Percentiles rank a stretch among this genome's conserved stretches.
phyloP scores from a whole-genome alignment of 1,140 invertebrate genomes.

The Cataglyphis hispanica region DNA sequence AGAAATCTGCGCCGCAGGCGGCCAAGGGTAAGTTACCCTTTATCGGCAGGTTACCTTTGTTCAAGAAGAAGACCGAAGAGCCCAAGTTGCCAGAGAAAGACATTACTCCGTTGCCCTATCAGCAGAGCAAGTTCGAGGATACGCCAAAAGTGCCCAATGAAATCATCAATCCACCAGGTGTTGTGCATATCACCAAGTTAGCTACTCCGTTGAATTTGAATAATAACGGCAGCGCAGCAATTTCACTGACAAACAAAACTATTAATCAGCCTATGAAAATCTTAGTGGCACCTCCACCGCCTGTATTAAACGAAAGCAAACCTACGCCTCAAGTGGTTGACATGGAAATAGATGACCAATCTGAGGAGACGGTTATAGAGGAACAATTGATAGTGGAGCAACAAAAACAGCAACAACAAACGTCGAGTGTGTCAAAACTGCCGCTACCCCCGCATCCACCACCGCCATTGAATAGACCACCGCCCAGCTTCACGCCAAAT shows the following conservation, averaged over 20 bases:
- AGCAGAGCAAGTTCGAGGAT: constrained; percentile 84
- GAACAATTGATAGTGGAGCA: constrained; percentile 76
- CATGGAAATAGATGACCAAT: constrained; percentile 86
- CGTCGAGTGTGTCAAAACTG: constrained; percentile 63
- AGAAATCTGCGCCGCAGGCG: constrained; percentile 74
- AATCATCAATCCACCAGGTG: constrained; percentile 86
- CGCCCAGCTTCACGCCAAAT: constrained; percentile 61
- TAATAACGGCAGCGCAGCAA: constrained; percentile 52
- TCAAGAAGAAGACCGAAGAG: constrained; percentile 88
- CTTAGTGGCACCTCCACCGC: constrained; percentile 83
- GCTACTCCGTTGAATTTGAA: constrained; percentile 81
- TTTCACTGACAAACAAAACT: not conserved
- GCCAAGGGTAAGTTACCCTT: constrained; percentile 89
- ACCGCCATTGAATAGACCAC: constrained; percentile 63
- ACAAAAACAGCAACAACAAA: constrained; percentile 62
- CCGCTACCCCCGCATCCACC: constrained; percentile 68
- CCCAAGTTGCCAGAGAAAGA: constrained; percentile 83
- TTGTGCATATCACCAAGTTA: constrained; percentile 87
- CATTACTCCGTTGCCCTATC: constrained; percentile 82
- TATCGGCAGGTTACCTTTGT: constrained; percentile 90
- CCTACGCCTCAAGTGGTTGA: constrained; percentile 81
- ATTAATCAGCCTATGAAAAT: constrained; percentile 80
- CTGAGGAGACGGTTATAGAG: constrained; percentile 83
- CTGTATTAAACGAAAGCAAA: constrained; percentile 78
- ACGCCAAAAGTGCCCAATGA: constrained; percentile 84